Conservation (phyloP, 2,888 invertebrate species). For the Meiosimyza platycephala region DNA sequence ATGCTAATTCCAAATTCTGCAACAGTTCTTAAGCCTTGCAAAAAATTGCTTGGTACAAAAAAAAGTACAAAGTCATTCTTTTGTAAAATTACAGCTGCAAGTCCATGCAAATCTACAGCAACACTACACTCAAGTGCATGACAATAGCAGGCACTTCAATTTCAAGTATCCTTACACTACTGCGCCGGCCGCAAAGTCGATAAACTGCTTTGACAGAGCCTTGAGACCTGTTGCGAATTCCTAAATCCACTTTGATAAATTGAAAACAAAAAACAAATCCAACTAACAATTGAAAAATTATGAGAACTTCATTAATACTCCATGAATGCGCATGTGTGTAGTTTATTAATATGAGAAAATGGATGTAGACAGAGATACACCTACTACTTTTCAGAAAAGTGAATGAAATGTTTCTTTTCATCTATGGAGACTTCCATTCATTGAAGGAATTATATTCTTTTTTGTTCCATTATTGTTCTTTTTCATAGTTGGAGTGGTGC, state of each 20-base stretch:
- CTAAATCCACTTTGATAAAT: slow-evolving; percentile 25
- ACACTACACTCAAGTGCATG: neutral
- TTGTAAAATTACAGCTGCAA: neutral
- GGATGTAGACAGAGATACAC: neutral
- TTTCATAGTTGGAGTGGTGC: neutral
- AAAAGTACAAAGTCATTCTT: slow-evolving; percentile 18
- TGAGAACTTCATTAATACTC: slow-evolving; percentile 27
- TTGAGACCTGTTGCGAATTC: slow-evolving; percentile 31
- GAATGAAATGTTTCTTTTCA: neutral
- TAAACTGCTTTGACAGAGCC: neutral
- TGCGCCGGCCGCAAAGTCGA: neutral
- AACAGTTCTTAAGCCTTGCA: neutral
- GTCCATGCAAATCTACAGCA: neutral
- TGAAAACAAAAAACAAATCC: too few relatives aligned
- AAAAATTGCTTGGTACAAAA: neutral
- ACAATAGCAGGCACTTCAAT: slow-evolving; percentile 15
- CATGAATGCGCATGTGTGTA: slow-evolving; percentile 7
- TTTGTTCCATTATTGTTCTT: neutral
- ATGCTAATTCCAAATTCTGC: slow-evolving; percentile 17
- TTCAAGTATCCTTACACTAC: slow-evolving; percentile 2
- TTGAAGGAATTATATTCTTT: too few relatives aligned
- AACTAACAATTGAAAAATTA: slow-evolving; percentile 18
- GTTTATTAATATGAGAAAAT: neutral
- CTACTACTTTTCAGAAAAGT: neutral
- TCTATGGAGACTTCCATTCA: neutral